Evolutionary conservation across 2,797 vertebrate species (phyloP).

Genomic region (Coranthus polyacanthus): DNA sequence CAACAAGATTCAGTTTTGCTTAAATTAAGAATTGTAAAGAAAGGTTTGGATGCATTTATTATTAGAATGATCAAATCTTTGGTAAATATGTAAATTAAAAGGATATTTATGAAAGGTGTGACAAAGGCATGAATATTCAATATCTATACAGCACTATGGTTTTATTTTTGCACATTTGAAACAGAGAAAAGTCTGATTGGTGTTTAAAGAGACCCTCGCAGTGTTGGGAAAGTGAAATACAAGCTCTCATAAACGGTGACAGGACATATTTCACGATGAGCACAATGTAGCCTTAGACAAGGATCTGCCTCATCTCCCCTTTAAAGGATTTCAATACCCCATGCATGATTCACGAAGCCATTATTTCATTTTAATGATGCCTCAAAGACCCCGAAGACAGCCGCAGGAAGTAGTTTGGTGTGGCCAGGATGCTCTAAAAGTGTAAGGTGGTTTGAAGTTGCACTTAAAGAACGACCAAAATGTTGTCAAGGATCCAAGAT

Average conservation of each 20-base stretch:
- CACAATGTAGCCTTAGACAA: constrained; percentile 56
- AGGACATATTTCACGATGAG: constrained; percentile 64
- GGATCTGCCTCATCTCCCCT: constrained; percentile 68
- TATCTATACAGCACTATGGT: neutral
- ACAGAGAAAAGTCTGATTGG: constrained; percentile 33
- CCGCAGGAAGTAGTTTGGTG: constrained; percentile 55
- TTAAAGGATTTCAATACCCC: constrained; percentile 69
- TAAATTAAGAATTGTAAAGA: neutral
- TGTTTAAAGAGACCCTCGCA: constrained; percentile 44
- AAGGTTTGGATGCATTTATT: neutral
- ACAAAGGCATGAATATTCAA: constrained; percentile 13
- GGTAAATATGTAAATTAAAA: no score
- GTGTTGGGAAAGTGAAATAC: constrained; percentile 44
- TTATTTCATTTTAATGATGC: constrained; percentile 74
- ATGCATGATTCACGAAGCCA: constrained; percentile 76
- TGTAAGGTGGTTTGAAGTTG: constrained; percentile 26
- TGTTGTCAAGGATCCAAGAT: constrained; percentile 39
- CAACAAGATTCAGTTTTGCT: no score
- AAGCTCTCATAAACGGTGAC: constrained; percentile 59
- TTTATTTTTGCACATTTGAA: constrained; percentile 37
- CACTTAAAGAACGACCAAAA: constrained; percentile 39
- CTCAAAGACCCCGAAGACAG: constrained; percentile 48
- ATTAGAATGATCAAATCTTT: neutral
- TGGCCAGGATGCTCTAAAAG: constrained; percentile 44
- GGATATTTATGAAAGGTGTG: neutral